Evolutionary conservation across 1,140 invertebrate species (phyloP).

Genomic region (Holcopasites calliopsidis): DNA sequence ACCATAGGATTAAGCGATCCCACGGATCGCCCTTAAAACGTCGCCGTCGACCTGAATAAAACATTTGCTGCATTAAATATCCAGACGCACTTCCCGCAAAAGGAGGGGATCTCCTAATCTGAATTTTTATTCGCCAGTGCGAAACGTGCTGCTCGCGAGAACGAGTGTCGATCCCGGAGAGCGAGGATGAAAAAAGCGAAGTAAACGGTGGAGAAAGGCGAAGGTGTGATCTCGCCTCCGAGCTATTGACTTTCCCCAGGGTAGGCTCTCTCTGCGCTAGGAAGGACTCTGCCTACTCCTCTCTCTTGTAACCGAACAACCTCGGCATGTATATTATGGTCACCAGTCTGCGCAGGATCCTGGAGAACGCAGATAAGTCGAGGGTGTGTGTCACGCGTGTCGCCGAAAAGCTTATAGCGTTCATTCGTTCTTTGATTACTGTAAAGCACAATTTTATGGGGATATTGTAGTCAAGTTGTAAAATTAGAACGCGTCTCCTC

Average conservation of each 20-base stretch:
- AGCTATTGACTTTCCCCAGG: constrained; percentile 64
- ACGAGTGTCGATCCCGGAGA: background rate
- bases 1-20: background rate
- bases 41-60: constrained; percentile 19
- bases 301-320: background rate
- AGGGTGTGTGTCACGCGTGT: too few relatives aligned
- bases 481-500: too few relatives aligned
- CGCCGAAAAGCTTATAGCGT: too few relatives aligned
- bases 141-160: background rate
- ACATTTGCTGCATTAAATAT: constrained; percentile 28
- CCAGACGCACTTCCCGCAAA: constrained; percentile 9
- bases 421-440: too few relatives aligned
- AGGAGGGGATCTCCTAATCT: background rate
- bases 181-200: background rate
- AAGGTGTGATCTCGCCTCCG: constrained; percentile 51
- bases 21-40: background rate
- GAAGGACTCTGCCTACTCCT: constrained; percentile 48
- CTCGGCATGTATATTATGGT: constrained; percentile 15
- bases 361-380: constrained; percentile 15
- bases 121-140: constrained; percentile 28
- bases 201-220: background rate
- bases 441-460: too few relatives aligned
- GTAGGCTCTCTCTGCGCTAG: constrained; percentile 43
- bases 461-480: too few relatives aligned
- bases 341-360: constrained; percentile 20